Conservation (phyloP, 2,113 vertebrate species). For the Cariama cristata region DNA sequence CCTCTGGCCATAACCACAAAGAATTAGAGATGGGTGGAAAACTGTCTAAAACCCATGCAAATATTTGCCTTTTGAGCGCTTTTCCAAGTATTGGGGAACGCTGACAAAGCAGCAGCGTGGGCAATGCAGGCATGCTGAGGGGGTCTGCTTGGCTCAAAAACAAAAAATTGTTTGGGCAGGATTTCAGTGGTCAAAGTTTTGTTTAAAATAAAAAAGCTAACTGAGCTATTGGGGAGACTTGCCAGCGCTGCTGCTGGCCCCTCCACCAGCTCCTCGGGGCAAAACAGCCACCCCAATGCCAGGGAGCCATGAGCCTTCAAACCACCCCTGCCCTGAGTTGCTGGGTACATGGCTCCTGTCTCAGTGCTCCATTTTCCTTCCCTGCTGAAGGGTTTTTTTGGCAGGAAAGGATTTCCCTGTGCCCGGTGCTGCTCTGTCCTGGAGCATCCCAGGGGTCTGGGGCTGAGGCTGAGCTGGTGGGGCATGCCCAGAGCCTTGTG, state of each 20-base stretch:
- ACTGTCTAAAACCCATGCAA: neutral
- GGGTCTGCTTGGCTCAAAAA: neutral
- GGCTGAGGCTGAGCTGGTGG: neutral
- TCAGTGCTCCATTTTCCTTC: neutral
- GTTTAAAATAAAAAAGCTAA: neutral
- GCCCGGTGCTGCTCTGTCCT: neutral
- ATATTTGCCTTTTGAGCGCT: constrained; percentile 25
- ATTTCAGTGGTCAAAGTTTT: neutral
- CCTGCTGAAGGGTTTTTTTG: neutral
- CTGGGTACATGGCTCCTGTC: neutral
- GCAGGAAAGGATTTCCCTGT: neutral
- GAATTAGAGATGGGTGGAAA: neutral
- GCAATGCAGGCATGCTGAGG: neutral
- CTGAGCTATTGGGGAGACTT: neutral
- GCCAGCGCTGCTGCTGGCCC: neutral
- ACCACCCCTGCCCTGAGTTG: accelerated
- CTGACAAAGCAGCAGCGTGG: constrained; percentile 33
- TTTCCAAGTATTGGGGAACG: neutral
- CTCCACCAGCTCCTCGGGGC: neutral
- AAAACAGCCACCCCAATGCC: neutral
- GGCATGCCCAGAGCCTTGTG: accelerated
- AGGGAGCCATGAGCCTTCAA: neutral
- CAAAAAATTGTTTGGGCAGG: neutral
- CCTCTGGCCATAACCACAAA: neutral
- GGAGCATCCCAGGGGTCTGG: neutral